These are phyloP conservation scores for Cephus nigrinus DNA, from an alignment of 2,888 invertebrate species.

Conservation along the genomic window DNA sequence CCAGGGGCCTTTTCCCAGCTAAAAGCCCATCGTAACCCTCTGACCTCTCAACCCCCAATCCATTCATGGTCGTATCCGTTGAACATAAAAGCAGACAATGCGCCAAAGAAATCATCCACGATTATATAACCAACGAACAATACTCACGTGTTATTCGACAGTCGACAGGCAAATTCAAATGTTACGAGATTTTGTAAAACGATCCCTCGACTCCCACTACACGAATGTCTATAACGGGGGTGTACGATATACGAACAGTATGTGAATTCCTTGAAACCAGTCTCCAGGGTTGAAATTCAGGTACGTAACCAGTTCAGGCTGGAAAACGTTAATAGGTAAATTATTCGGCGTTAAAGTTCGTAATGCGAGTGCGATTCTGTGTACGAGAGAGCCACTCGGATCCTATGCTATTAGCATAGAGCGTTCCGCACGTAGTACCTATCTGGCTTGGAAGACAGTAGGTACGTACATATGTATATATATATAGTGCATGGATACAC, in stretches of 20 bases:
- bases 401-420: slow-evolving; percentile 58
- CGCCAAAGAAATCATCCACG: not conserved
- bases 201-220: not conserved
- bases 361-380: slow-evolving; percentile 62
- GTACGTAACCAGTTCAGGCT: slow-evolving; percentile 20
- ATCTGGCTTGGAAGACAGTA: slow-evolving; percentile 19
- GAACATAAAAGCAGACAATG: not conserved
- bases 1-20: not conserved
- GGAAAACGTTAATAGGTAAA: slow-evolving; percentile 57
- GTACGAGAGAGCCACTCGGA: slow-evolving; percentile 55
- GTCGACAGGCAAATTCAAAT: not conserved
- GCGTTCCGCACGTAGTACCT: slow-evolving; percentile 32
- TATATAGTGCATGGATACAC: slow-evolving; percentile 37
- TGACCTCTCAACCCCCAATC: not conserved
- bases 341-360: slow-evolving; percentile 61
- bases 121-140: not conserved
- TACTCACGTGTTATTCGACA: not conserved
- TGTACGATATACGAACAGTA: not conserved
- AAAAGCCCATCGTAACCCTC: not conserved
- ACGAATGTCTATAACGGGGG: not conserved
- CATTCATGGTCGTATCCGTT: not conserved
- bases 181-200: not conserved
- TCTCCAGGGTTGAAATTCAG: not conserved
- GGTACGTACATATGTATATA: not conserved
- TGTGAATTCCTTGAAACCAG: not conserved